Conservation (phyloP, 2,797 vertebrate genomes). For the Betta splendens region DNA sequence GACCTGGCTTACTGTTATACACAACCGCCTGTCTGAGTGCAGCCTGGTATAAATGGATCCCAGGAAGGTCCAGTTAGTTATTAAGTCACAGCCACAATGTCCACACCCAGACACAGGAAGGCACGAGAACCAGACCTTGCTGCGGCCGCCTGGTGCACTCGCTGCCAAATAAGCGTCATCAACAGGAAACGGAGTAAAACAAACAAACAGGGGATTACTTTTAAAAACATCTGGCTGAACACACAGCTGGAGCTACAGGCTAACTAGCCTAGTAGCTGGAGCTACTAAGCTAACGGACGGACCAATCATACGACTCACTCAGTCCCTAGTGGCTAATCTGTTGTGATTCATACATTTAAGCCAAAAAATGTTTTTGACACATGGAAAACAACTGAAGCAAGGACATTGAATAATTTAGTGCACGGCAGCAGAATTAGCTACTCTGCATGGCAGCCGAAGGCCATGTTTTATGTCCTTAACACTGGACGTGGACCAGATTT, state of each 20-base stretch:
- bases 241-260: too few species aligned
- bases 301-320: neutral
- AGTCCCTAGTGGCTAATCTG: neutral
- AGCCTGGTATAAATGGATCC: slow-evolving; percentile 68
- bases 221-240: slow-evolving; percentile 1
- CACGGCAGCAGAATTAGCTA: neutral
- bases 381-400: neutral
- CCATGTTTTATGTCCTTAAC: neutral
- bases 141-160: slow-evolving; percentile 38
- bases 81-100: slow-evolving; percentile 74
- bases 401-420: slow-evolving; percentile 13
- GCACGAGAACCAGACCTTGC: slow-evolving; percentile 52
- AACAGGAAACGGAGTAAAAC: slow-evolving; percentile 18
- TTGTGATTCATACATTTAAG: neutral
- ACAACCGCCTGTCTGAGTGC: slow-evolving; percentile 54
- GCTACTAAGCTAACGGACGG: neutral
- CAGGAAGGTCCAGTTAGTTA: slow-evolving; percentile 69
- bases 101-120: slow-evolving; percentile 69
- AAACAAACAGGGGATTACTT: neutral
- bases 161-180: slow-evolving; percentile 42
- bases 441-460: neutral
- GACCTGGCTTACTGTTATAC: slow-evolving; percentile 28
- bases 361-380: neutral
- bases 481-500: too few species aligned
- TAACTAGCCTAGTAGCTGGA: too few species aligned